Evolutionary conservation across 2,797 vertebrate species (phyloP).

Genomic region (Triplophysa bombifrons): DNA sequence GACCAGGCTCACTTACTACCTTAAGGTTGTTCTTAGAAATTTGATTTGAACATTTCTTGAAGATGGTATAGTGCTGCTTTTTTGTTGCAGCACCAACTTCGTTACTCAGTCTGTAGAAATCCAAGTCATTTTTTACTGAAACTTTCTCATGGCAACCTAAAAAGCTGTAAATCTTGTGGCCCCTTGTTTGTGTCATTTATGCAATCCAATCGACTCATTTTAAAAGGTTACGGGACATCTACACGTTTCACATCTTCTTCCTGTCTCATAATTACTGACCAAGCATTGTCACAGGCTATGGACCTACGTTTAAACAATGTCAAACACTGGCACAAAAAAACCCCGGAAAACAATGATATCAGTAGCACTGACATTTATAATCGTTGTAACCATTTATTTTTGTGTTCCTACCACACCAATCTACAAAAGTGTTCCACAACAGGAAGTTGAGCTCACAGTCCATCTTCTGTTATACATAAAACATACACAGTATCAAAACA

Average conservation of each 20-base stretch:
- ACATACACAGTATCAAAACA: not conserved
- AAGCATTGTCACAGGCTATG: not conserved
- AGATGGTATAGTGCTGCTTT: not conserved
- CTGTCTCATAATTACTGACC: not conserved
- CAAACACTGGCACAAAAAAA: not conserved
- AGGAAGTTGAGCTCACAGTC: slow-evolving; percentile 3
- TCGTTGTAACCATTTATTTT: not conserved
- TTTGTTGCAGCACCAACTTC: not conserved
- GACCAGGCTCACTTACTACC: not conserved
- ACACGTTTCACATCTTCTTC: slow-evolving; percentile 2
- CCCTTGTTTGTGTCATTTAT: not conserved
- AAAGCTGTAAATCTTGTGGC: not conserved
- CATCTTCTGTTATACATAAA: not conserved
- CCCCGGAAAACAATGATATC: not conserved
- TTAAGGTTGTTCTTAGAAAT: slow-evolving; percentile 10
- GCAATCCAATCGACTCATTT: slow-evolving; percentile 9
- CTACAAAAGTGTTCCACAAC: not conserved
- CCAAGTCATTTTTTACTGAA: not conserved
- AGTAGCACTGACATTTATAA: not conserved
- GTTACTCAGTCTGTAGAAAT: not conserved
- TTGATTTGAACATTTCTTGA: not conserved
- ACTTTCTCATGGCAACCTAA: not conserved
- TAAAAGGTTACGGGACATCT: not conserved
- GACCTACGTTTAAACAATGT: not conserved
- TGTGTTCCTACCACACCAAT: not conserved